Conservation (phyloP, 2,113 vertebrate species). For the Thermophis baileyi region DNA sequence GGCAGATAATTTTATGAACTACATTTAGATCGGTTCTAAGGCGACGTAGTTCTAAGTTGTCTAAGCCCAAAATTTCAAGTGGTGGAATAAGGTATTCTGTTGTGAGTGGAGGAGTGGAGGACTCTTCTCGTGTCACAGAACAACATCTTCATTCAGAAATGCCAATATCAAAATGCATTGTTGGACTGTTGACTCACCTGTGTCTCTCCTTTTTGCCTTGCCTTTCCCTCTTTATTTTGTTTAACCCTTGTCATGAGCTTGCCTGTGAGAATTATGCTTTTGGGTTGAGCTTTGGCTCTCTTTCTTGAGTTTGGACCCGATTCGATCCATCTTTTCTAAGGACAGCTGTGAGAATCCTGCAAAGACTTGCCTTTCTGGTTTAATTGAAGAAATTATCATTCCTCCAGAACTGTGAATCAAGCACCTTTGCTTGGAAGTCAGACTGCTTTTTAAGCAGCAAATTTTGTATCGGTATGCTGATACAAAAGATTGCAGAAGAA, state of each 20-base stretch:
- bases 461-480: neutral
- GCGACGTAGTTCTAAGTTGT: too few species aligned
- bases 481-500: neutral
- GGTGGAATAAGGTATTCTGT: too few species aligned
- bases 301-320: neutral
- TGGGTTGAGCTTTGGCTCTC: neutral
- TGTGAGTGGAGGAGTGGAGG: too few species aligned
- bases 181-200: neutral
- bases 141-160: neutral
- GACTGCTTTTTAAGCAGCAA: constrained; percentile 6
- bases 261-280: neutral
- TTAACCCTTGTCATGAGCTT: neutral
- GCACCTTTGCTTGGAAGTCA: neutral
- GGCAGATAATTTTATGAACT: too few species aligned
- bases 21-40: too few species aligned
- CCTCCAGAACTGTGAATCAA: neutral
- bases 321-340: neutral
- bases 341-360: neutral
- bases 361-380: neutral
- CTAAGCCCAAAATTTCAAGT: too few species aligned
- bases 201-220: neutral
- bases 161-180: neutral
- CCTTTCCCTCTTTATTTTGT: neutral
- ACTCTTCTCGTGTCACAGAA: too few species aligned
- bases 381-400: neutral